Conservation (phyloP, 2,888 invertebrate species). For the Cheilosia impressa region DNA sequence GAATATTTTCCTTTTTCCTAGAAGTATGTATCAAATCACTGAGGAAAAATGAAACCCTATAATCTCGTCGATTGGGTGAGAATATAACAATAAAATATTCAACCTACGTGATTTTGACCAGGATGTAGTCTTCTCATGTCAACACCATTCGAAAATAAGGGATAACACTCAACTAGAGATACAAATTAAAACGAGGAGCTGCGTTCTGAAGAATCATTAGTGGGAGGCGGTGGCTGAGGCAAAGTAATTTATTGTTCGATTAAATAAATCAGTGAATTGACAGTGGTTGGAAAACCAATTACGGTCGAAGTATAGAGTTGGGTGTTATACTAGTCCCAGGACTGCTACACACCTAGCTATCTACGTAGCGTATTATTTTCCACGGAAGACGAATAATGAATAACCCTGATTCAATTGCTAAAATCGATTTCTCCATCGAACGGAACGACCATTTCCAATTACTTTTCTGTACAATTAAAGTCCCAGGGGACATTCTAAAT, state of each 20-base stretch:
- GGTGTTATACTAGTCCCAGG: no score
- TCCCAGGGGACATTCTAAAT: constrained; percentile 17
- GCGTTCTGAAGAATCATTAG: not conserved
- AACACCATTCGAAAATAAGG: no score
- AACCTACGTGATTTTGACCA: no score
- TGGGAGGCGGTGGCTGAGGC: not conserved
- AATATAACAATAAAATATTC: no score
- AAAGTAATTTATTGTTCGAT: not conserved
- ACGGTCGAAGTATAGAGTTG: not conserved
- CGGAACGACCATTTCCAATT: constrained; percentile 7
- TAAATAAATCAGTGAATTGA: not conserved
- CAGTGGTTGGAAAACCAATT: not conserved
- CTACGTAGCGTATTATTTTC: not conserved
- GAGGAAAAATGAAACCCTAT: not conserved
- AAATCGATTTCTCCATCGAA: constrained; percentile 42
- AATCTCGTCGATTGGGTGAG: no score
- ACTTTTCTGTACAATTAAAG: constrained; percentile 26
- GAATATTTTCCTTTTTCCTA: not conserved
- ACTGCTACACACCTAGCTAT: not conserved
- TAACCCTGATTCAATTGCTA: constrained; percentile 38
- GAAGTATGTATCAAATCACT: not conserved
- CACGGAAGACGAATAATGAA: constrained; percentile 9
- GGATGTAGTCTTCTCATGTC: no score
- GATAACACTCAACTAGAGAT: no score
- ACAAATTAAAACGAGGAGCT: no score